Conservation (phyloP, 2,888 invertebrate species). For the Anthoptus insignis region DNA sequence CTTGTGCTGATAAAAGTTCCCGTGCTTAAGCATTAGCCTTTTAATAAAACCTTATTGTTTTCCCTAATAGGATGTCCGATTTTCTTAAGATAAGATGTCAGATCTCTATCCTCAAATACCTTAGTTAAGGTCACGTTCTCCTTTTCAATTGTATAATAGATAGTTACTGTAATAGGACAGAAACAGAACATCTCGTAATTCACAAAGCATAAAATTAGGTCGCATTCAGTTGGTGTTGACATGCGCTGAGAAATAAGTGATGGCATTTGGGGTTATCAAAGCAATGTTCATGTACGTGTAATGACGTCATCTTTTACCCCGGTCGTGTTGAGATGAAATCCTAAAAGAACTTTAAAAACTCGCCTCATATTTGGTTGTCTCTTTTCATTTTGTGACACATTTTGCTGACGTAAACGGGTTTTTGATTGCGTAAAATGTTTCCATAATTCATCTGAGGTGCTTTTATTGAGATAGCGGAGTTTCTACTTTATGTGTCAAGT, state of each 20-base stretch:
- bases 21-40: too few relatives aligned
- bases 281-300: constrained; percentile 2
- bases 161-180: not conserved
- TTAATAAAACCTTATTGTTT: too few relatives aligned
- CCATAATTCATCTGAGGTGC: not conserved
- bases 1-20: too few relatives aligned
- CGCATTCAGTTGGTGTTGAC: constrained; percentile 8
- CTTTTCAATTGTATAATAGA: constrained; percentile 5
- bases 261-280: constrained; percentile 10
- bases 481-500: too few relatives aligned
- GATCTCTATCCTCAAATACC: too few relatives aligned
- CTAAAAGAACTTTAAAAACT: not conserved
- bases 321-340: not conserved
- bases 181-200: constrained; percentile 4
- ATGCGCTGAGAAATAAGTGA: constrained; percentile 1
- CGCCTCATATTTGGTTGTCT: constrained; percentile 15
- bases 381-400: constrained; percentile 13
- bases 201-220: constrained; percentile 8
- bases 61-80: too few relatives aligned
- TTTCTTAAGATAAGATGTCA: too few relatives aligned
- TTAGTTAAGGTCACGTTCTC: not conserved
- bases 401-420: constrained; percentile 16
- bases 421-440: constrained; percentile 9
- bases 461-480: too few relatives aligned
- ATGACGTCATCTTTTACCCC: not conserved